A percentile compares a stretch with the other conserved stretches of the same genome.
These are phyloP conservation scores for Myotis daubentonii DNA, from an alignment of 2,797 vertebrate genomes.

Conservation along the genomic window DNA sequence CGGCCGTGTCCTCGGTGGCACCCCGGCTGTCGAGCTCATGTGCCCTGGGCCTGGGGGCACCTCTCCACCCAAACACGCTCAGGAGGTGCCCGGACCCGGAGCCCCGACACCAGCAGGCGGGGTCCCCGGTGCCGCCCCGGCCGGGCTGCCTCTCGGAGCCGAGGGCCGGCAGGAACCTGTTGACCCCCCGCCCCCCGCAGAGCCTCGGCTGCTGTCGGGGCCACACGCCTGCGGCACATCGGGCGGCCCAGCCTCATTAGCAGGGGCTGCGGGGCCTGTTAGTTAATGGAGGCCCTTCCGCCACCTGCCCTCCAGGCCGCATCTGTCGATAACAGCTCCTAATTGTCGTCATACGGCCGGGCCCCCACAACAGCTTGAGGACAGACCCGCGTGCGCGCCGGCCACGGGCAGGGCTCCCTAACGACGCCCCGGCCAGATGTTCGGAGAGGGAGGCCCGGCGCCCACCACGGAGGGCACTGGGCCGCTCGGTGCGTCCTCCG, in stretches of 20 bases:
- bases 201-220: slow-evolving; percentile 79
- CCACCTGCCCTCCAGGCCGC: slow-evolving; percentile 92
- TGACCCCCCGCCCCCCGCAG: slow-evolving; percentile 76
- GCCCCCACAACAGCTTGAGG: slow-evolving; percentile 93
- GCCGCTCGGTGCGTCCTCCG: slow-evolving; percentile 58
- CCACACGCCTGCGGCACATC: slow-evolving; percentile 82
- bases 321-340: slow-evolving; percentile 94
- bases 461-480: slow-evolving; percentile 66
- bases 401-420: slow-evolving; percentile 50
- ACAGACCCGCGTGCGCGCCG: slow-evolving; percentile 90
- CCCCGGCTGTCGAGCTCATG: neutral
- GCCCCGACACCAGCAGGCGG: neutral
- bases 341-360: slow-evolving; percentile 96
- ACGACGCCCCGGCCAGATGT: slow-evolving; percentile 86
- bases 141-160: neutral
- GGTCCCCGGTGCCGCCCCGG: rapidly evolving
- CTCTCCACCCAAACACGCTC: neutral
- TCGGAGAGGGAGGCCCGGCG: slow-evolving; percentile 87
- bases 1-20: neutral
- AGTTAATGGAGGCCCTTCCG: slow-evolving; percentile 92
- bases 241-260: slow-evolving; percentile 93
- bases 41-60: rapidly evolving
- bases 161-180: slow-evolving; percentile 72
- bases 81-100: neutral
- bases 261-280: slow-evolving; percentile 91